Conservation (phyloP, 2,113 vertebrate genomes). For the Heterotilapia buettikoferi region DNA sequence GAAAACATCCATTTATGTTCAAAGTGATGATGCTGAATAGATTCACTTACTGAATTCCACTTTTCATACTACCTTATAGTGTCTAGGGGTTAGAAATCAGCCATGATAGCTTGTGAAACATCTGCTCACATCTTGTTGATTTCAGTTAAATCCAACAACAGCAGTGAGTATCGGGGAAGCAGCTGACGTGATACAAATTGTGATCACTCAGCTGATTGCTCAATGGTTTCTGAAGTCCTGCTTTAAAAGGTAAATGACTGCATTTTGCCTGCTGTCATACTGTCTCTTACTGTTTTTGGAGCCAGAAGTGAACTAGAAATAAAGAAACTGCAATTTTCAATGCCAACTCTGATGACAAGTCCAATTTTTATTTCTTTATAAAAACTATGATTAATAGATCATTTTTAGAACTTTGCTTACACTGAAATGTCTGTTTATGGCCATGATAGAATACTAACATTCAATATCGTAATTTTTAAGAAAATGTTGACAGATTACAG, state of each 20-base stretch:
- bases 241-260: neutral
- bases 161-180: neutral
- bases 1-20: neutral
- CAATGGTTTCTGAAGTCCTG: neutral
- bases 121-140: neutral
- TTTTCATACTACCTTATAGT: neutral
- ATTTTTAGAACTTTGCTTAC: neutral
- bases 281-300: neutral
- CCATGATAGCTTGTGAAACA: neutral
- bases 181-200: neutral
- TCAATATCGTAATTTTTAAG: neutral
- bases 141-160: neutral
- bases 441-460: neutral
- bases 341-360: neutral
- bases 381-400: neutral
- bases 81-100: neutral
- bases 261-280: neutral
- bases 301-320: neutral
- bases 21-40: neutral
- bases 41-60: neutral
- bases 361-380: neutral
- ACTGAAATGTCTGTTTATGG: neutral
- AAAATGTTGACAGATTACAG: neutral
- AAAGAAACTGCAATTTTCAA: neutral
- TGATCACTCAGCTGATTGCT: neutral